Evolutionary conservation across 2,797 vertebrate species (phyloP).

Genomic region (Prunella strophiata): DNA sequence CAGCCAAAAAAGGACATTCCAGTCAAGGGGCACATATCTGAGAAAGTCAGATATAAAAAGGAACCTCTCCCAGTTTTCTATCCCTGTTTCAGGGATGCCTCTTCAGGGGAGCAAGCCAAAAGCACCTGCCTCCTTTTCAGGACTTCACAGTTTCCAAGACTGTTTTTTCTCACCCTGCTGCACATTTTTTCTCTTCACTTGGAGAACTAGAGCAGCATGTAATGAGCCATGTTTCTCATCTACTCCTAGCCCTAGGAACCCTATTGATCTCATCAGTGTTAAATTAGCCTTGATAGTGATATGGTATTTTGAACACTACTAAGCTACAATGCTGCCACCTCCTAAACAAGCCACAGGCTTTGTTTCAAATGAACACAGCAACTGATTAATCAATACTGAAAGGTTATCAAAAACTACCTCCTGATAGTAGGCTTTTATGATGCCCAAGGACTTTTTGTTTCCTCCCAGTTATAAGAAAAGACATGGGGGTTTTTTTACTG

Average conservation of each 20-base stretch:
- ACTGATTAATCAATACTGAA: conserved; percentile 29
- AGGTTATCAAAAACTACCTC: conserved; percentile 2
- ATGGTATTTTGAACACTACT: background rate
- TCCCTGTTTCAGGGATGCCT: background rate
- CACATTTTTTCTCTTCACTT: background rate
- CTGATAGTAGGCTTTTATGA: background rate
- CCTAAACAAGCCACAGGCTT: conserved; percentile 4
- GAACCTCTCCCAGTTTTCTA: background rate
- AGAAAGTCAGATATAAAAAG: rapidly evolving
- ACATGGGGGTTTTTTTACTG: rapidly evolving
- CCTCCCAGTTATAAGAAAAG: background rate
- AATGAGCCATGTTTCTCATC: conserved; percentile 22
- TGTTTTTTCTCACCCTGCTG: background rate
- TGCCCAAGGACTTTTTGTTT: background rate
- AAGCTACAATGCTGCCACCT: conserved; percentile 4
- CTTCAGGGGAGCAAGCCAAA: background rate
- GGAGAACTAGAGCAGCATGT: background rate
- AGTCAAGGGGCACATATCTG: background rate
- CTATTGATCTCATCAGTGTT: conserved; percentile 45
- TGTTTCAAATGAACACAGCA: conserved; percentile 22
- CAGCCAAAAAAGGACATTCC: background rate
- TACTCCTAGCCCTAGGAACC: conserved; percentile 10
- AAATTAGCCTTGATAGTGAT: conserved; percentile 32
- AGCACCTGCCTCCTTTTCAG: background rate
- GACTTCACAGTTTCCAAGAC: background rate